These are phyloP conservation scores for Harpalus rufipes DNA, from an alignment of 2,888 invertebrate species.

Conservation along the genomic window DNA sequence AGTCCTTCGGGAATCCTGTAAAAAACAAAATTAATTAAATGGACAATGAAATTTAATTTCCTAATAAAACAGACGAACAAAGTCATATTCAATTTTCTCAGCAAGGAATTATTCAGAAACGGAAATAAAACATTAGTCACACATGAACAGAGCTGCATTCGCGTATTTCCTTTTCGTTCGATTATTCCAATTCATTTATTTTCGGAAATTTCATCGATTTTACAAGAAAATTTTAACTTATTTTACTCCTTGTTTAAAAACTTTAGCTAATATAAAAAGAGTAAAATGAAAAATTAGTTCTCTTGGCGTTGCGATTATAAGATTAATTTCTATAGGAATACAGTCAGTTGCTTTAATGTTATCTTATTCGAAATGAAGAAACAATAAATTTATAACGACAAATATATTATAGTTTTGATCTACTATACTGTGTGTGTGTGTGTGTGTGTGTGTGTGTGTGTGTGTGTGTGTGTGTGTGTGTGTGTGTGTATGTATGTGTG, in stretches of 20 bases:
- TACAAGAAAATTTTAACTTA: neutral
- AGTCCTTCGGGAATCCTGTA: neutral
- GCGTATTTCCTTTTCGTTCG: slow-evolving; percentile 4
- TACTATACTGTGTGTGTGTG: no score
- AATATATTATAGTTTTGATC: no score
- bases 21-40: slow-evolving; percentile 1
- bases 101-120: neutral
- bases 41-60: neutral
- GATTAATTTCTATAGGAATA: no score
- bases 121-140: slow-evolving; percentile 29
- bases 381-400: no score
- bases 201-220: slow-evolving; percentile 12
- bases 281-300: neutral
- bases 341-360: no score
- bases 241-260: neutral
- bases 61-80: neutral
- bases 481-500: no score
- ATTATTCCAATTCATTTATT: slow-evolving; percentile 27
- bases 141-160: slow-evolving; percentile 13
- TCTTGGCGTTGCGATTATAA: no score
- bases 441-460: no score
- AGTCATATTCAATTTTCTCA: neutral
- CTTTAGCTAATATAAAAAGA: neutral
- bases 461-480: no score
- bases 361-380: no score